Evolutionary conservation across 1,140 invertebrate species (phyloP).

Genomic region (Elysia chlorotica): DNA sequence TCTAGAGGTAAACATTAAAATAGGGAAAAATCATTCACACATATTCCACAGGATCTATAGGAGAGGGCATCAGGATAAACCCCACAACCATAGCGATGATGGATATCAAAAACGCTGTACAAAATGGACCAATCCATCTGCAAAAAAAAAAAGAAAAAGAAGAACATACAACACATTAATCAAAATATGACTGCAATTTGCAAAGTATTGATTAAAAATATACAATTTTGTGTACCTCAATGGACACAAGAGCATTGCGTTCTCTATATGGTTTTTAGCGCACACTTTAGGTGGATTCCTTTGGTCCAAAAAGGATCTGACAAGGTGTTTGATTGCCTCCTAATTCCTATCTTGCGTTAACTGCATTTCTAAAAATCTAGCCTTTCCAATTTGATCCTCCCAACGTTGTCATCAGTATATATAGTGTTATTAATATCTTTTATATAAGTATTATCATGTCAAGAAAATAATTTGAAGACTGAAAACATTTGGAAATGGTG

Average conservation of each 20-base stretch:
- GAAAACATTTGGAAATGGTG: too few species aligned
- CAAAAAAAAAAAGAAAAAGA: background rate
- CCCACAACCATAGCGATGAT: background rate
- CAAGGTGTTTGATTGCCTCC: background rate
- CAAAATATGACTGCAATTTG: background rate
- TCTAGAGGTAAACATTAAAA: too few species aligned
- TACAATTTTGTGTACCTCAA: background rate
- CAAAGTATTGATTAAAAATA: background rate
- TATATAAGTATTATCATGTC: too few species aligned
- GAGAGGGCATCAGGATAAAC: constrained; percentile 7
- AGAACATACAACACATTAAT: background rate
- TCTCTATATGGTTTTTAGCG: background rate
- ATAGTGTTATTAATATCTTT: too few species aligned
- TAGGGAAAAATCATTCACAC: background rate
- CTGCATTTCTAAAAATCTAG: too few species aligned
- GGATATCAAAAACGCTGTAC: background rate
- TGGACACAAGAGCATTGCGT: too few species aligned
- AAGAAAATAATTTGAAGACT: too few species aligned
- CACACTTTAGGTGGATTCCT: too few species aligned
- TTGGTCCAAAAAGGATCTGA: too few species aligned
- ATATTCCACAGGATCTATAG: constrained; percentile 4
- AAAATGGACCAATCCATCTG: constrained; percentile 15
- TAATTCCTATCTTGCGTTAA: too few species aligned
- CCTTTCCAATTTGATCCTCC: too few species aligned
- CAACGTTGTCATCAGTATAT: too few species aligned